Evolutionary conservation across 2,797 vertebrate genomes (phyloP).

Genomic region (Otolemur crassicaudatus): DNA sequence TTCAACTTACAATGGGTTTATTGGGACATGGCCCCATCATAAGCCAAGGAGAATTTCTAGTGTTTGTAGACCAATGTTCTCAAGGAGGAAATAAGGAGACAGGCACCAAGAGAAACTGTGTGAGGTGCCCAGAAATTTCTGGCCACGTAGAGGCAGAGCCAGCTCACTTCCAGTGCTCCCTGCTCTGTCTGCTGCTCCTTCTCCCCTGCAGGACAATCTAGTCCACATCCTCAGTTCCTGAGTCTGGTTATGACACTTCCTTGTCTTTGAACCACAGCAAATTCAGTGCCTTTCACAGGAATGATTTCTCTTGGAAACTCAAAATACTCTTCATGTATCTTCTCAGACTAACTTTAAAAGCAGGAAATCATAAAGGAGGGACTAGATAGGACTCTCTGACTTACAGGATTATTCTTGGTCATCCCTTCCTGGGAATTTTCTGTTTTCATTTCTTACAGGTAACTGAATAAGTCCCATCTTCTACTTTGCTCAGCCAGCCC

Average conservation of each 20-base stretch:
- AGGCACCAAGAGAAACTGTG: not conserved
- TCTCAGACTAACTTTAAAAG: not conserved
- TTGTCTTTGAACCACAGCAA: not conserved
- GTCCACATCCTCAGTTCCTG: not conserved
- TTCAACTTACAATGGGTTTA: not conserved
- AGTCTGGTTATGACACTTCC: not conserved
- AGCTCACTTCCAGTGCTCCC: not conserved
- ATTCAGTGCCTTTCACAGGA: not conserved
- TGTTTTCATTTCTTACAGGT: not conserved
- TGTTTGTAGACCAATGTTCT: not conserved
- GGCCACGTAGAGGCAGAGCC: not conserved
- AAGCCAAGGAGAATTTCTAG: not conserved
- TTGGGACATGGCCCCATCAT: not conserved
- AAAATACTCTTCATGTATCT: not conserved
- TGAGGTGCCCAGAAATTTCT: not conserved
- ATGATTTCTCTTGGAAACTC: not conserved
- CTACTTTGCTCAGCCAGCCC: not conserved
- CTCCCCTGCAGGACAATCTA: accelerated
- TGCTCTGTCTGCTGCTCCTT: not conserved
- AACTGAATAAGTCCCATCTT: not conserved
- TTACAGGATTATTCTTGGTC: not conserved
- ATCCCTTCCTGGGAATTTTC: not conserved
- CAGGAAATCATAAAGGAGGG: not conserved
- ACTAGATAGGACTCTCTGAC: not conserved
- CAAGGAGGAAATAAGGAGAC: not conserved